Base-by-base conservation (phyloP, 2,888 invertebrate species). In the Branchellion lobata region DNA sequence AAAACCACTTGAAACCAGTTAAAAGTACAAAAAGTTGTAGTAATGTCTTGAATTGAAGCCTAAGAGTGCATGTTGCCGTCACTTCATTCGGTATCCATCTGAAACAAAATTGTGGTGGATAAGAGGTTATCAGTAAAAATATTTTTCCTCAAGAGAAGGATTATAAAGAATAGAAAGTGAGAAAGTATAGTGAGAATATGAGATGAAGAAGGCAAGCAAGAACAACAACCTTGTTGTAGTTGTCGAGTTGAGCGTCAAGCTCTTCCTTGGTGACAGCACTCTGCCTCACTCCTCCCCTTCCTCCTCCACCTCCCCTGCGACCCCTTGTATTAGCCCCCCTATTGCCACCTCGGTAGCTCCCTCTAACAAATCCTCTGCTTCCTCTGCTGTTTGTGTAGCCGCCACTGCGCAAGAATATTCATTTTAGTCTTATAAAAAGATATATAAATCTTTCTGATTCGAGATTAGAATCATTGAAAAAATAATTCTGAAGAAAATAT, bases 221-320 rank as follows among this genome's bases (percentile, higher is more conserved):
- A n/a, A n/a, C n/a, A n/a, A n/a, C n/a, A n/a, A 77, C 65, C 65
- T 65, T 77, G 29, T 77, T 77, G 65, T 77, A 77, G 40, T 33
- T 77, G 40, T 77, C 77, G 33, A 77, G 77, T 29, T 77, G 77
- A 11, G 47, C 77, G 24, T 77, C 77, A 3, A 77, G 40, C 34
- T 77, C 53, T 36, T 77, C 77, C 31, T 77, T 77, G 3, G 77
- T 77, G n/a, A 77, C 33, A n/a, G 11, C 21, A 21, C 53, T 33
- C 29, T 34, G 27, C 21, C 27, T 65, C 21, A n/a, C 31, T 1
- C 65, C 36, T 8, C 77, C 77, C 27, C 77, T 65, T 8, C 77
- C 65, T n/a, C 77, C 77, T 57, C 75, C 51, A n/a, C 75, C 57
- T 0, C 77, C 77, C 18, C 76, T 11, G n/a, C 76, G 31, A 40